A percentile compares a stretch with the other conserved stretches of the same genome.
These are phyloP conservation scores for Stenodera caucasica DNA, from an alignment of 2,888 invertebrate genomes.

Conservation along the genomic window DNA sequence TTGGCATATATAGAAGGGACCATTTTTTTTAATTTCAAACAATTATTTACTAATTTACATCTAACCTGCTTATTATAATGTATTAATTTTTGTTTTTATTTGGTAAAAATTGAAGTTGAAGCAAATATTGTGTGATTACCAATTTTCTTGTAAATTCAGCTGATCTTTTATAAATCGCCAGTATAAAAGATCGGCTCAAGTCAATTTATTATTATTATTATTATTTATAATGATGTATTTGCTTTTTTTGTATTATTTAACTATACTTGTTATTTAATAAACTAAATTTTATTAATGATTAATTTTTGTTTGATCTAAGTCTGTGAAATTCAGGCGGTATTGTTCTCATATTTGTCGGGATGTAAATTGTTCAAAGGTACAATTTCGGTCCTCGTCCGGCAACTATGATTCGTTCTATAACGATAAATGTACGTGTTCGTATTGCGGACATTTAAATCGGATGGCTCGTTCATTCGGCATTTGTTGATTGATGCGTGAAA, in stretches of 20 bases:
- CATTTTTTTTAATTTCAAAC: conserved; percentile 46
- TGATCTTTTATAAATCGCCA: conserved; percentile 51
- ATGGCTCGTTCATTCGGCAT: conserved; percentile 34
- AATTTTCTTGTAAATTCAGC: conserved; percentile 36
- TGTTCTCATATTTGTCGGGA: conserved; percentile 14
- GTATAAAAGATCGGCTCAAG: conserved; percentile 45
- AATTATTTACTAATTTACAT: conserved; percentile 47
- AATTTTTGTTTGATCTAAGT: not conserved
- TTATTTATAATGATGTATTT: conserved; percentile 42
- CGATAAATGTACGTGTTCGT: conserved; percentile 44
- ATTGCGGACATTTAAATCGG: conserved; percentile 34
- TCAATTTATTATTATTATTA: conserved; percentile 43
- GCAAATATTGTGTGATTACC: conserved; percentile 46
- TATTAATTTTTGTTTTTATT: conserved; percentile 29
- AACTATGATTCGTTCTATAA: conserved; percentile 40
- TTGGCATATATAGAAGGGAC: conserved; percentile 44
- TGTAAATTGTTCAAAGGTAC: conserved; percentile 36
- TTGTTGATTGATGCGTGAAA: conserved; percentile 41
- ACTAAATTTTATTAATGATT: conserved; percentile 55
- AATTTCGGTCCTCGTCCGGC: conserved; percentile 38
- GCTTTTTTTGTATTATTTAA: conserved; percentile 53
- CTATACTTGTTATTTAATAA: conserved; percentile 55
- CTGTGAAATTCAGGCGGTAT: not conserved
- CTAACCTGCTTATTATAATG: conserved; percentile 37
- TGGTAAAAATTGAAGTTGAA: not conserved